Conservation (phyloP, 2,888 invertebrate genomes). For the Chalcis sispes region DNA sequence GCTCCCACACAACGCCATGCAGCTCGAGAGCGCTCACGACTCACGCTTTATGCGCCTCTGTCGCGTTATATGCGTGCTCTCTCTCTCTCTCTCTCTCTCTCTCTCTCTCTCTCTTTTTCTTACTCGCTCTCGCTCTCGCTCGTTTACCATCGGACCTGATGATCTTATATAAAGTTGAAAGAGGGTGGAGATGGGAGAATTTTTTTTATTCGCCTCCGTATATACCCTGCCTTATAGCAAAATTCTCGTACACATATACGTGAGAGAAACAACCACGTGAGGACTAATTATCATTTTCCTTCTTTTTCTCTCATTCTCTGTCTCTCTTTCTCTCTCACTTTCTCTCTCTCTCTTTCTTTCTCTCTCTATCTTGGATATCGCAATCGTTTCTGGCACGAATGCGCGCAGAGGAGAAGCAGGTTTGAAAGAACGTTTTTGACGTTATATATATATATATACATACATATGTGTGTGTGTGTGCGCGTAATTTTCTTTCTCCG, state of each 20-base stretch:
- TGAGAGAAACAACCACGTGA: conserved; percentile 9
- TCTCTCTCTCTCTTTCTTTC: conserved; percentile 15
- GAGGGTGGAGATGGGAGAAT: not conserved
- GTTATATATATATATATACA: not conserved
- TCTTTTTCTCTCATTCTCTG: not conserved
- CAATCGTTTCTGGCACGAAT: conserved; percentile 46
- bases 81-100: no score
- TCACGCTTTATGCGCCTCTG: conserved; percentile 8
- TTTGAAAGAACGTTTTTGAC: conserved; percentile 10
- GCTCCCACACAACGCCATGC: conserved; percentile 7
- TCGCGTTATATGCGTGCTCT: conserved; percentile 9
- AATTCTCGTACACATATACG: not conserved
- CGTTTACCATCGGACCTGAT: conserved; percentile 38
- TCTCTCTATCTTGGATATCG: not conserved
- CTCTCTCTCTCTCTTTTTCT: no score
- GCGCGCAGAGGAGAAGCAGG: no score
- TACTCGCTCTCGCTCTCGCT: conserved; percentile 9
- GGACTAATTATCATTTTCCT: conserved; percentile 43
- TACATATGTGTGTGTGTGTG: not conserved
- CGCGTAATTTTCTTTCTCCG: no score
- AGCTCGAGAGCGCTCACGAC: not conserved
- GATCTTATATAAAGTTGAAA: conserved; percentile 24
- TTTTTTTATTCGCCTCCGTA: conserved; percentile 22
- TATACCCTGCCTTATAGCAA: no score
- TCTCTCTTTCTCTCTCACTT: conserved; percentile 17